Base-by-base conservation (phyloP, 2,888 invertebrate species). In the Slavum lentiscoides region DNA sequence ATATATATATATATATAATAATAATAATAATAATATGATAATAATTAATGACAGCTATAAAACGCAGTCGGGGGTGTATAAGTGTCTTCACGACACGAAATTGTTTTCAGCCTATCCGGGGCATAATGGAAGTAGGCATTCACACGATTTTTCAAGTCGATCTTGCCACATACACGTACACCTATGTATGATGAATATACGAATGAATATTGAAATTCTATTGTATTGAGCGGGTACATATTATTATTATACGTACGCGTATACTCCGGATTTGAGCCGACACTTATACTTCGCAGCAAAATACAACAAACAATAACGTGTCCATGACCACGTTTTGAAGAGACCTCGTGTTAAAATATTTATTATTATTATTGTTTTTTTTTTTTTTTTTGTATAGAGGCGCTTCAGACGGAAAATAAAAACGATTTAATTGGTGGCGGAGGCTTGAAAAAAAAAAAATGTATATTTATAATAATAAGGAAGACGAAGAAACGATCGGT, bases 121-220 rank as follows among this genome's bases (percentile, higher is more conserved):
- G 55, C n/a, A 73, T 23, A 74, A 58, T 74, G 43, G 55, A 55
- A 55, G 74, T 23, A 74, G 53, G 64, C 39, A 43, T 75, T 75
- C 75, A 75, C 75, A 75, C 75, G 75, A 67, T 67, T 67, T 67
- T 67, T 75, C 75, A 67, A 75, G 75, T 59, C 23, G 66, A 37
- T 75, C 43, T 75, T 39, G 13, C 58, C 53, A 43, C 58, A 55
- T 39, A 49, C 3, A 30, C 30, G 4, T 4, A 30, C 30, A 30
- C 30, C n/a, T n/a, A n/a, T n/a, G n/a, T n/a, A 43, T 43, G 11
- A 30, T 30, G 30, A 30, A 30, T 43, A 49, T 49, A 49, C 11
- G 30, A 23, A 67, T 67, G 67, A 58, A 58, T 67, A 23, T 75
- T 43, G 75, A 59, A 72, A 72, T 75, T 67, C 75, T 58, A 75